Evolutionary conservation across 2,888 invertebrate genomes (phyloP), one percentile per base, ranked within the genome.

Genomic region (Lasioglossum villosulum): DNA sequence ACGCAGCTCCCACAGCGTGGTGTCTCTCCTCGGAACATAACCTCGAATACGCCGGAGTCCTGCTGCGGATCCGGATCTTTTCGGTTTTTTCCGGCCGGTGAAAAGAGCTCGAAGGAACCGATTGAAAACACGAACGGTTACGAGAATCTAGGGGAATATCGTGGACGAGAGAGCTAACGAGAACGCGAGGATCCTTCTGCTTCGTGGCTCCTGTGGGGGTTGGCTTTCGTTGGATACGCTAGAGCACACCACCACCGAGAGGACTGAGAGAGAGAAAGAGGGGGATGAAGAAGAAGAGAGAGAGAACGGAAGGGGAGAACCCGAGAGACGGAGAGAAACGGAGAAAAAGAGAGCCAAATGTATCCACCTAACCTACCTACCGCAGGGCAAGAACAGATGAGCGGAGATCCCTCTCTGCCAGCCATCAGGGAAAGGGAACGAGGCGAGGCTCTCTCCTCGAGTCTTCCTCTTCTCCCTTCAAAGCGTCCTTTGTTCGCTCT

Each of bases 401-500:
- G 89, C 86, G 89, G 84, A 89, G 91, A 90, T 89, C 92, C 91
- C 90, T 91, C 90, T 89, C 89, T 90, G 90, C 88, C 89, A 88
- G 82, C 87, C 89, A 90, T 90, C 89, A 86, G 88, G 85, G 83
- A 88, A 89, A 89, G 90, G 90, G 89, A 90, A 89, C 86, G 89
- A 88, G 89, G 84, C 87, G 88, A 90, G 83, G 83, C 83, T 83
- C 90, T 88, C 88, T 88, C 76, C 86, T 88, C 86, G 91, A 88
- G 86, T 89, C 91, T 89, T 86, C 88, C 90, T 90, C 90, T 90
- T 88, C 86, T 90, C 90, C 92, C 92, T 92, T 92, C 91, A 91
- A 93, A 92, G 92, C 91, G 89, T 92, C 92, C 93, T 93, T 93
- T 92, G 93, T 93, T 93, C 92, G 87, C 88, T 87, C 79, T 86